These are phyloP conservation scores for Neotoxoptera formosana DNA, from an alignment of 1,140 invertebrate species.

Conservation along the genomic window DNA sequence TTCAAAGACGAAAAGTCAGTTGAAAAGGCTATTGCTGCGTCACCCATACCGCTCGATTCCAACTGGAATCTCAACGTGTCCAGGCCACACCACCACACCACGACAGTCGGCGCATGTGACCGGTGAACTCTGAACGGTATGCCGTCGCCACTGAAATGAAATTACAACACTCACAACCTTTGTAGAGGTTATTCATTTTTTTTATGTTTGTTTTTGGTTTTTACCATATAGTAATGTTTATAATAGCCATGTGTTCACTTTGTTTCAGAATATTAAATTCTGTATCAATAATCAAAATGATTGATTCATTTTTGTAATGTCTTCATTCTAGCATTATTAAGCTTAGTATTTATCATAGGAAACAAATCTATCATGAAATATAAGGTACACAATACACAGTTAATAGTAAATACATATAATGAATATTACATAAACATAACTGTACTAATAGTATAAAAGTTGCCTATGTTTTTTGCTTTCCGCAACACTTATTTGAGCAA, in stretches of 20 bases:
- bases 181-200: not conserved
- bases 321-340: not conserved
- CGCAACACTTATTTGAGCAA: too few species aligned
- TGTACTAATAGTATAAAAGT: too few species aligned
- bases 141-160: too few species aligned
- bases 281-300: not conserved
- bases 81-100: not conserved
- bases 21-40: not conserved
- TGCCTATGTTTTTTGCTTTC: too few species aligned
- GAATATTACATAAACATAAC: too few species aligned
- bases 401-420: too few species aligned
- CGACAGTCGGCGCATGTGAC: not conserved
- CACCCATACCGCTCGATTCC: not conserved
- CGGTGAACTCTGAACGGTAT: not conserved
- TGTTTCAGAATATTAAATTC: not conserved
- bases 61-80: conserved; percentile 45
- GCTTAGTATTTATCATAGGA: not conserved
- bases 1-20: conserved; percentile 9
- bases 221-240: not conserved
- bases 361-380: too few species aligned
- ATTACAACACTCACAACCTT: not conserved
- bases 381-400: too few species aligned
- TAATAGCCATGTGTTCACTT: not conserved
- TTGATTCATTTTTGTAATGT: not conserved
- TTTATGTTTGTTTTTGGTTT: not conserved